These are phyloP conservation scores for Poecilus cupreus DNA, from an alignment of 2,888 invertebrate genomes.

Conservation along the genomic window DNA sequence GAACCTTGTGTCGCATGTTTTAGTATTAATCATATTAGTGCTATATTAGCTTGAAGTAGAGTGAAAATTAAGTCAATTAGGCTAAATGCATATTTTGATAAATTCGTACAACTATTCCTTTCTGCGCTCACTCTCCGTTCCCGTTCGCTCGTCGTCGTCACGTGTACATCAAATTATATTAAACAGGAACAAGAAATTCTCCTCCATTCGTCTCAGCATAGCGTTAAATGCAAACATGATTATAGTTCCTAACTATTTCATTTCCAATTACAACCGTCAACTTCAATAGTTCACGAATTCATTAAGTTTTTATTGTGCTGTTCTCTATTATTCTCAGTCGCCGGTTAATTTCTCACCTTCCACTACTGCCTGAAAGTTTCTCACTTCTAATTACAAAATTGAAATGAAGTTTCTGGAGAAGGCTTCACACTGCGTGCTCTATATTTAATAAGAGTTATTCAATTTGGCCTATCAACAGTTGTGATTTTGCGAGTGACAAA, in stretches of 20 bases:
- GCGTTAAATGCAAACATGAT: neutral
- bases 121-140: too few relatives aligned
- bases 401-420: neutral
- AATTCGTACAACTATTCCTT: neutral
- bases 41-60: neutral
- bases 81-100: neutral
- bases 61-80: neutral
- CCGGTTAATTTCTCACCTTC: too few relatives aligned
- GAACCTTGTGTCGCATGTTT: neutral
- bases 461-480: conserved; percentile 30
- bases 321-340: neutral
- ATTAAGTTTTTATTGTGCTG: neutral
- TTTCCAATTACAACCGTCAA: neutral
- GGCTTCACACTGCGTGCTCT: neutral
- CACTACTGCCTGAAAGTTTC: neutral
- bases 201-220: neutral
- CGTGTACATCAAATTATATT: neutral
- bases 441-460: conserved; percentile 9
- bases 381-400: conserved; percentile 21
- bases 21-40: neutral
- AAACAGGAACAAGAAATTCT: conserved; percentile 1
- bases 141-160: neutral
- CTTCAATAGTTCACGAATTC: neutral
- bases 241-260: neutral
- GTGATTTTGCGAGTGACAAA: neutral